phyloP scores from a whole-genome alignment of 2,113 vertebrate genomes.

The Carollia perspicillata region DNA sequence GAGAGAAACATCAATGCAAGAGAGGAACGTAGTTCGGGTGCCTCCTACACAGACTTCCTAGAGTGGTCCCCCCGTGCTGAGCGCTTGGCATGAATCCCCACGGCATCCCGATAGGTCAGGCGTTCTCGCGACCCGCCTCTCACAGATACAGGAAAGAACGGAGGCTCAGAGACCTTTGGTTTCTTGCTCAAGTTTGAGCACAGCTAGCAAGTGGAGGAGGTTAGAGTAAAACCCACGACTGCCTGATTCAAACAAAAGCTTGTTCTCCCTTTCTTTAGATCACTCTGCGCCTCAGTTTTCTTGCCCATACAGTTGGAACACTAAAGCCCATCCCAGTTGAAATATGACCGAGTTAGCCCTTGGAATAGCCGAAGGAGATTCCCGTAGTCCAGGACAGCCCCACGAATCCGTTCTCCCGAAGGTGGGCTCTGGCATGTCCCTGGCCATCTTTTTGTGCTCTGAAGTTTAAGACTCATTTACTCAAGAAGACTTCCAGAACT shows the following conservation, averaged over 20 bases:
- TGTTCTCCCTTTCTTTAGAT: background rate
- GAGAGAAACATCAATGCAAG: no score
- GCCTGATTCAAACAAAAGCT: background rate
- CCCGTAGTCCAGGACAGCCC: background rate
- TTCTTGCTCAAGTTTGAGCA: background rate
- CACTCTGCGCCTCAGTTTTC: background rate
- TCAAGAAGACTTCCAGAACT: background rate
- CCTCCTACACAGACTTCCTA: background rate
- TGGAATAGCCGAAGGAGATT: background rate
- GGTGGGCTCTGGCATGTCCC: background rate
- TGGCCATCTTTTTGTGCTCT: background rate
- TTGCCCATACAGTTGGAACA: background rate
- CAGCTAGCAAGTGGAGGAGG: background rate
- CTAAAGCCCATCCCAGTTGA: background rate
- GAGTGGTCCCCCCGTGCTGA: background rate
- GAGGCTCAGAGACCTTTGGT: background rate
- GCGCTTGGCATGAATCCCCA: background rate
- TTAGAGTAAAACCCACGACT: background rate
- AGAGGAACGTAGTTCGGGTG: no score
- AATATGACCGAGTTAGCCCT: background rate
- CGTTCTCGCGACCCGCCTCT: background rate
- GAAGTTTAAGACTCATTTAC: background rate
- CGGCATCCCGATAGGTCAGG: background rate
- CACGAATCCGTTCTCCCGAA: background rate
- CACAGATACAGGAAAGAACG: background rate